Evolutionary conservation across 2,113 vertebrate species (phyloP), one percentile per base, ranked within the genome.

Genomic region (Camelus bactrianus): DNA sequence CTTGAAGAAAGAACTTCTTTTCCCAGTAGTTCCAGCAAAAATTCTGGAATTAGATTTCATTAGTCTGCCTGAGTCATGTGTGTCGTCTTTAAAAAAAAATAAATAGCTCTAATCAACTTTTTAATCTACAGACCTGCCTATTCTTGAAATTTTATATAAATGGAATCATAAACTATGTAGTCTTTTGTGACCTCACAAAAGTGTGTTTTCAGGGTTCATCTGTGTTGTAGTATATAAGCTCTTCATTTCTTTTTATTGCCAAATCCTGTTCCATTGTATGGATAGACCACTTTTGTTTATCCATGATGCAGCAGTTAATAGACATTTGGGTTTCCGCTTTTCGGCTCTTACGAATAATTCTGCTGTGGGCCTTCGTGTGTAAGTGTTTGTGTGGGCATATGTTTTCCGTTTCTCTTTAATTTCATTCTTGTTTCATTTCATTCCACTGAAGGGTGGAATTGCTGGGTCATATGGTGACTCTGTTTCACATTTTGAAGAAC

Each of bases 291-390:
- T 26, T 48, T 38, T 69, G 26, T 32, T 24, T 38, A 2, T 50
- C 54, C 3, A 0, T 20, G 24, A 0, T 20, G 24, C 20, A 10
- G 67, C 12, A 8, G 20, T 20, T 46, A 54, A 54, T 28, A 75
- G 58, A 48, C 32, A n/a, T 42, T 60, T 30, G 56, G 16, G 32
- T 35, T 84, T 79, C 42, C 12, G 24, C 8, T 48, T 72, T 72
- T 32, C 24, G 76, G 9, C 19, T 86, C 6, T 86, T 56, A 13
- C n/a, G 8, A 81, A 30, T 62, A 72, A 14, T 80, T 6, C 46
- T 65, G 6, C 16, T 32, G 0, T 26, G 38, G 42, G 30, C 35
- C 52, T n/a, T 84, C 2, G 13, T 9, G 46, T 62, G 75, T 6
- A 42, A 11, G 17, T 46, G 26, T 82, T 62, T 9, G 14, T 11